A percentile compares a stretch with the other conserved stretches of the same genome.
These are phyloP conservation scores for Myotis vivesi DNA, from an alignment of 2,797 vertebrate species.

Conservation along the genomic window DNA sequence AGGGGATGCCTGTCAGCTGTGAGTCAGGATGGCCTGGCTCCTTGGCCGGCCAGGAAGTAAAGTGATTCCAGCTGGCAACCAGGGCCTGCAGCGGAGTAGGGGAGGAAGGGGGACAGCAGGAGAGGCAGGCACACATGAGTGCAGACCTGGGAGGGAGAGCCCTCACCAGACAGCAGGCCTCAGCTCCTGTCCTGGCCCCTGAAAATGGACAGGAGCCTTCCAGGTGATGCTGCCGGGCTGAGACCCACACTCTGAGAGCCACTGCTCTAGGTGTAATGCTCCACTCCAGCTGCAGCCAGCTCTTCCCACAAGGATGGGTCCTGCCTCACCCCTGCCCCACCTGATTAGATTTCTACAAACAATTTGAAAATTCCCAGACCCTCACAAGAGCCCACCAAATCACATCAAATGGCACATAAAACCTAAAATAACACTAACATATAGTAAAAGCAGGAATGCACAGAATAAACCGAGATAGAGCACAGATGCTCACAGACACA, in stretches of 20 bases:
- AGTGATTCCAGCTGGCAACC: slow-evolving; percentile 80
- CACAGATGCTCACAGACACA: neutral
- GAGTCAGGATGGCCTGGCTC: slow-evolving; percentile 77
- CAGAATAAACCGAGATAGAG: neutral
- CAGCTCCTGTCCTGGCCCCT: slow-evolving; percentile 76
- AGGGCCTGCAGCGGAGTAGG: slow-evolving; percentile 25
- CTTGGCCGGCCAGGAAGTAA: slow-evolving; percentile 79
- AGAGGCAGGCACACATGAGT: slow-evolving; percentile 64
- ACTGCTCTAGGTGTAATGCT: neutral
- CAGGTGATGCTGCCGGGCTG: neutral
- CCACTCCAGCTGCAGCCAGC: neutral
- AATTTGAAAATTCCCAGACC: neutral
- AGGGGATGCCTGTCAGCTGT: slow-evolving; percentile 59
- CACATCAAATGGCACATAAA: neutral
- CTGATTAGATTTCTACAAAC: neutral
- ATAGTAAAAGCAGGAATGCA: neutral
- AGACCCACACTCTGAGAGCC: neutral
- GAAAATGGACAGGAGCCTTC: slow-evolving; percentile 75
- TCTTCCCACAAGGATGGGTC: neutral
- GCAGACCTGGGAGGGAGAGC: slow-evolving; percentile 75
- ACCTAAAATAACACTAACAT: neutral
- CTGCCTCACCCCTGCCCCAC: neutral
- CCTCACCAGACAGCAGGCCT: slow-evolving; percentile 70
- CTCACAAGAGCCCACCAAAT: neutral
- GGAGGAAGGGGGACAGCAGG: fast-evolving